These are phyloP conservation scores for Cotesia chilonis DNA, from an alignment of 1,140 invertebrate species.

Conservation along the genomic window DNA sequence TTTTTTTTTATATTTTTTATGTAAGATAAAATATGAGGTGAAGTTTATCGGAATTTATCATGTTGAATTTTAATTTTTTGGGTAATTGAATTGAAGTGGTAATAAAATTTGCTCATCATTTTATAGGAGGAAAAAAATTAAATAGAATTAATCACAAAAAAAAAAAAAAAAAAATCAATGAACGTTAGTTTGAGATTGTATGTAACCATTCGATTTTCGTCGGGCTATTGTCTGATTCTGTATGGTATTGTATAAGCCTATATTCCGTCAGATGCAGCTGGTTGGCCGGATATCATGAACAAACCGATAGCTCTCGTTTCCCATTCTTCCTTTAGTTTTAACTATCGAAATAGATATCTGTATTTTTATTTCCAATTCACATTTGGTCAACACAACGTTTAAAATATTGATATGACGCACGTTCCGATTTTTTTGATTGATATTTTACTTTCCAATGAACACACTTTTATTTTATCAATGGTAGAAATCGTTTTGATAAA, in stretches of 20 bases:
- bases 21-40: no score
- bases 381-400: constrained; percentile 2
- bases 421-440: background rate
- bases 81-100: no score
- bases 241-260: constrained; percentile 4
- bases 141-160: no score
- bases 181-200: background rate
- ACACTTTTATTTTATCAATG: background rate
- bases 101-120: no score
- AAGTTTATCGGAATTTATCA: no score
- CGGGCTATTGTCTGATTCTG: constrained; percentile 7
- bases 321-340: constrained; percentile 7
- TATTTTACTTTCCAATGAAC: background rate
- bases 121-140: no score
- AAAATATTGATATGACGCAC: background rate
- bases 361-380: background rate
- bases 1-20: no score
- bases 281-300: constrained; percentile 6
- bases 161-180: no score
- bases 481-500: no score
- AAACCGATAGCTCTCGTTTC: constrained; percentile 15
- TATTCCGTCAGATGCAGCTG: constrained; percentile 16
- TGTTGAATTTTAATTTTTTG: no score
- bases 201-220: constrained; percentile 7
- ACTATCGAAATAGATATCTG: constrained; percentile 9